phyloP scores from a whole-genome alignment of 1,140 invertebrate species.

The Pissodes strobi region DNA sequence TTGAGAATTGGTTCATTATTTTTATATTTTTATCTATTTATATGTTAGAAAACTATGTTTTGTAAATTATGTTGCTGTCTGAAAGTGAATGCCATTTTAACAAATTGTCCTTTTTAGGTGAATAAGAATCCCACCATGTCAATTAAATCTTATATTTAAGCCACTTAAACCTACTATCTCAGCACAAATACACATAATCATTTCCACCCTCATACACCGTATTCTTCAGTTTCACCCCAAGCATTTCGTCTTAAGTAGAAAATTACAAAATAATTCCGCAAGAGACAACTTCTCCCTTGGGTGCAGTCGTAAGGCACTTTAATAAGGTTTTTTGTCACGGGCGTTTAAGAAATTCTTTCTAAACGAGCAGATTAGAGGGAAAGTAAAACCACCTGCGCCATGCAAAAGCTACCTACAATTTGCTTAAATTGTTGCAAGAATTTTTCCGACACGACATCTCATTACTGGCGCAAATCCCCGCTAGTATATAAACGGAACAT shows the following conservation, averaged over 20 bases:
- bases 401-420: constrained; percentile 37
- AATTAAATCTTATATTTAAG: too few species aligned
- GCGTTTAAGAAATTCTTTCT: constrained; percentile 24
- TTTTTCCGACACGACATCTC: constrained; percentile 41
- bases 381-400: constrained; percentile 35
- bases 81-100: too few species aligned
- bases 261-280: constrained; percentile 40
- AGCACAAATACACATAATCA: too few species aligned
- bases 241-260: constrained; percentile 33
- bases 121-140: too few species aligned
- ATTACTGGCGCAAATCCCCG: constrained; percentile 38
- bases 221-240: constrained; percentile 1
- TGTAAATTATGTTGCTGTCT: too few species aligned
- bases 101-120: too few species aligned
- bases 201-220: too few species aligned
- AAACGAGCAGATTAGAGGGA: constrained; percentile 39
- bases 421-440: constrained; percentile 35
- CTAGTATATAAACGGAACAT: constrained; percentile 42
- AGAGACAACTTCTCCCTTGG: constrained; percentile 20
- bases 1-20: too few species aligned
- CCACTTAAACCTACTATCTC: too few species aligned
- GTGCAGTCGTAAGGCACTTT: constrained; percentile 32
- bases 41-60: too few species aligned
- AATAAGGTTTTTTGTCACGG: constrained; percentile 39
- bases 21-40: too few species aligned